These are phyloP conservation scores for Brevipalpus yothersi DNA, from an alignment of 1,140 invertebrate species.

Conservation along the genomic window DNA sequence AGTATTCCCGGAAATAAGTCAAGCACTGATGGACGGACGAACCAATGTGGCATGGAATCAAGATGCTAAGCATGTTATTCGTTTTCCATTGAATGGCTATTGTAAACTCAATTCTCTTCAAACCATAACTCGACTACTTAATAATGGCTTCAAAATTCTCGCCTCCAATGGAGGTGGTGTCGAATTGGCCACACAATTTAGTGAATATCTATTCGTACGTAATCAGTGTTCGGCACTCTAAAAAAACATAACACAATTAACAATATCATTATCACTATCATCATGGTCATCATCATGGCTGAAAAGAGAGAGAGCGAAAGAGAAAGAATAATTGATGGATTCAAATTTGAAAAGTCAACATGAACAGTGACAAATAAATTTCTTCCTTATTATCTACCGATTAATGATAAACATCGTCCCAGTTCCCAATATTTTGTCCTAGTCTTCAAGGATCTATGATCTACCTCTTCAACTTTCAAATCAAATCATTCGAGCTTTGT, in stretches of 20 bases:
- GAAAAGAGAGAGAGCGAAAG: too few relatives aligned
- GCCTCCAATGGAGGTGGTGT: constrained; percentile 67
- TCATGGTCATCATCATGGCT: too few relatives aligned
- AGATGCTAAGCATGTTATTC: constrained; percentile 55
- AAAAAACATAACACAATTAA: background rate
- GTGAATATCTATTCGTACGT: constrained; percentile 62
- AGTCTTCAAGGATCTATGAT: too few relatives aligned
- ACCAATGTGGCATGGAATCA: constrained; percentile 55
- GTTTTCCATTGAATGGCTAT: constrained; percentile 73
- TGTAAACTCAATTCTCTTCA: constrained; percentile 75
- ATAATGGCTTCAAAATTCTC: constrained; percentile 48
- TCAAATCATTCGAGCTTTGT: too few relatives aligned
- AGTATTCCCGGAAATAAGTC: constrained; percentile 61
- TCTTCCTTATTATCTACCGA: too few relatives aligned
- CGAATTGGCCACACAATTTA: constrained; percentile 61
- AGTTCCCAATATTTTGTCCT: too few relatives aligned
- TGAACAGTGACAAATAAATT: too few relatives aligned
- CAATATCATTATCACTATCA: too few relatives aligned
- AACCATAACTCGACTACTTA: constrained; percentile 61
- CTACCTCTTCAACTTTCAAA: too few relatives aligned
- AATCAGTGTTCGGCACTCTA: constrained; percentile 16
- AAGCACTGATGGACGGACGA: constrained; percentile 51
- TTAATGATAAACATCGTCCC: too few relatives aligned
- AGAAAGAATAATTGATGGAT: too few relatives aligned
- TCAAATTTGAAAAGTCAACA: too few relatives aligned